phyloP scores from a whole-genome alignment of 2,888 invertebrate species.

The Podabrus alpinus region DNA sequence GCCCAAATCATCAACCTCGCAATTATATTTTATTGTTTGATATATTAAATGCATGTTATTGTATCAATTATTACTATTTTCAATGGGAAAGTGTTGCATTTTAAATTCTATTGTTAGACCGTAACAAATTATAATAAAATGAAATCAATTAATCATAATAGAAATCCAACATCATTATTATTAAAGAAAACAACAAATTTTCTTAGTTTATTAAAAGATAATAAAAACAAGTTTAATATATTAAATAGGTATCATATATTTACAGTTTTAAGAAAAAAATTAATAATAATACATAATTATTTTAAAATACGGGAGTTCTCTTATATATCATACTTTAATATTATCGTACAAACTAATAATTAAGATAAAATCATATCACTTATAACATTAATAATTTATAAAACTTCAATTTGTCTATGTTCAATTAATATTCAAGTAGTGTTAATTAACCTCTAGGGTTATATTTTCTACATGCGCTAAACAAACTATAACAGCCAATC shows the following conservation, averaged over 20 bases:
- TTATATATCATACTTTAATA: neutral
- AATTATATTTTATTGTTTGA: neutral
- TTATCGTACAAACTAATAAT: neutral
- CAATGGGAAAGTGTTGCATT: neutral
- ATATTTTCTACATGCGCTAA: neutral
- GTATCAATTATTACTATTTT: neutral
- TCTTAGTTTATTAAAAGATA: neutral
- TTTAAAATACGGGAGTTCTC: slow-evolving; percentile 8
- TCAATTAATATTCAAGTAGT: neutral
- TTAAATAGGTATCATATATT: slow-evolving; percentile 21
- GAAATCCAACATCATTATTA: neutral
- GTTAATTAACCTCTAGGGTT: neutral
- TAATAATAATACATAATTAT: slow-evolving; percentile 21
- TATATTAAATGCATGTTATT: neutral
- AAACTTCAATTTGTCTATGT: neutral
- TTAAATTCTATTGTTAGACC: neutral
- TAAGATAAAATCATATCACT: neutral
- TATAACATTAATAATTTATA: neutral
- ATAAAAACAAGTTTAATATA: neutral
- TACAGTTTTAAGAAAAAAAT: slow-evolving; percentile 19
- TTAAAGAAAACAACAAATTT: neutral
- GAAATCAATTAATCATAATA: neutral
- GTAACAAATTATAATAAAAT: neutral
- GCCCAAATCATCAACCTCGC: neutral
- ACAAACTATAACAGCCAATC: neutral